Evolutionary conservation across 2,888 invertebrate species (phyloP), one percentile per base, ranked within the genome.

Genomic region (Acheta domesticus): DNA sequence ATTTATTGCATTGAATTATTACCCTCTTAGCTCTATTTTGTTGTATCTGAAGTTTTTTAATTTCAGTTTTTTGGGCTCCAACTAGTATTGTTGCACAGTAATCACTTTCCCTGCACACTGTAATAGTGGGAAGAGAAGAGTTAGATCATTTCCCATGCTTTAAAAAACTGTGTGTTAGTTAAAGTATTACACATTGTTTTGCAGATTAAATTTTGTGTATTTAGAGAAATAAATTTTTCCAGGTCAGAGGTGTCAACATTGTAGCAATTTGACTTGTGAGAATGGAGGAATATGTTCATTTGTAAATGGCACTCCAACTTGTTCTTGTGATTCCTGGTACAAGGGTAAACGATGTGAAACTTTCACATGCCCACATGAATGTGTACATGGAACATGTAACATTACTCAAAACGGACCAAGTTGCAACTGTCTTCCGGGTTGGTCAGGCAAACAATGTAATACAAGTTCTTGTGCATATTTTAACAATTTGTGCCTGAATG

Each of bases 211-310:
- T 48, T 48, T n/a, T 78, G 16, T 73, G 36, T 23, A 12, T 62
- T 23, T 77, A 20, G 16, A 16, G 8, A 77, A 77, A 20, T 48
- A 77, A 77, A 48, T 77, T 14, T 77, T 20, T 77, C 48, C 14
- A 62, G 62, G 62, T 19, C 62, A 62, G 62, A 14, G 89, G 75
- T 92, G 92, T 83, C 90, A 92, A 82, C 88, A 89, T 83, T 92
- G 92, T 83, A 86, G 87, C 1, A 88, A 88, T 80, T 84, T 91
- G 48, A 86, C 87, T 4, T 93, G 93, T 84, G 87, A 89, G 79
- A 91, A 92, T 85, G 89, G 90, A 19, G 92, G 92, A 20, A 87
- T 89, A 16, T 92, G 92, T 84, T 84, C 87, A 0, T 87, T 87
- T n/a, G 82, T 84, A 1, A 86, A 86, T 1, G 87, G 86, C 0